Base-by-base conservation (phyloP, 2,113 vertebrate species). In the Phyllopteryx taeniolatus region DNA sequence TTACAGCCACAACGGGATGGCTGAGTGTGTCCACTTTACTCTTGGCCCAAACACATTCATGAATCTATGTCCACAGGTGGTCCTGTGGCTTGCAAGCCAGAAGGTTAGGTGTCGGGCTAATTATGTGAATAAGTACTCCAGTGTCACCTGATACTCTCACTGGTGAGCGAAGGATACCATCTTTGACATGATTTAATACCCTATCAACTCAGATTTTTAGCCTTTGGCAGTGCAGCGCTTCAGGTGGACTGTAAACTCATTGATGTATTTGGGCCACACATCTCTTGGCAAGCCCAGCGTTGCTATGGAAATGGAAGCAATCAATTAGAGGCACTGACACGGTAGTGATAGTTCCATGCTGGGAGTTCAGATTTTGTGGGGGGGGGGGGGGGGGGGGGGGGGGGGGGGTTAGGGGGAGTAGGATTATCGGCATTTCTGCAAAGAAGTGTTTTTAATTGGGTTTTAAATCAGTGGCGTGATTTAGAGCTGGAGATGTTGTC, bases 1-100 rank as follows among this genome's bases (percentile, higher is more conserved):
- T 64, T n/a, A 12, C 62, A 64, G 59, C 59, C 33, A 62, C 60
- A 39, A 10, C 39, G 17, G 35, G 62, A 64, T 22, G 62, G 62
- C 12, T 22, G n/a, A 22, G 22, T 46, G 63, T 27, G 63, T 66
- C 20, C 62, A 65, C 62, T 65, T 65, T 44, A 11, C 19, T 59
- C 39, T 14, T 44, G n/a, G 63, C 42, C 63, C 43, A 66, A 66
- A 66, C 17, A 8, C 12, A 47, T 42, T 15, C 43, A 27, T 22
- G 43, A 66, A 46, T 46, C 22, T 27, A 42, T 22, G 11, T 65
- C 10, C 43, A n/a, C 17, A n/a, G 13, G n/a, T 42, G 63, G 63
- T 46, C 20, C 8, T 27, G 44, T 27, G 22, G 63, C 63, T 9
- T n/a, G 43, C 63, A 47, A 46, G 13, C 63, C n/a, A 46, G 44